These are phyloP conservation scores for Athalia rosae DNA, from an alignment of 2,888 invertebrate species.

Conservation along the genomic window DNA sequence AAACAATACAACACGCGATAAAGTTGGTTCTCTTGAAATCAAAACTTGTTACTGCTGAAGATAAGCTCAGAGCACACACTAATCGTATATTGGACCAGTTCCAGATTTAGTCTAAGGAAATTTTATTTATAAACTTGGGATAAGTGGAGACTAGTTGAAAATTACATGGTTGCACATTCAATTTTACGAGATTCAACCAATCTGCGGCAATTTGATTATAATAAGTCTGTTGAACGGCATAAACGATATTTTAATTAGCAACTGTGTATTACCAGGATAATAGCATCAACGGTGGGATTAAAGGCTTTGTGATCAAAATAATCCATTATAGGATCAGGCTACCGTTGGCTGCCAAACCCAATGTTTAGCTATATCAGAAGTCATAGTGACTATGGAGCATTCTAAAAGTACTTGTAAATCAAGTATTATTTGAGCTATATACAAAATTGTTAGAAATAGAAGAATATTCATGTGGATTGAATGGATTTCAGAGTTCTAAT, in stretches of 20 bases:
- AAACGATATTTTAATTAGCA: neutral
- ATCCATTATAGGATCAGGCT: conserved; percentile 49
- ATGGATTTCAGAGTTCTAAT: neutral
- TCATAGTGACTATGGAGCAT: conserved; percentile 33
- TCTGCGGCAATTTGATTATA: neutral
- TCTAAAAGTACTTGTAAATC: neutral
- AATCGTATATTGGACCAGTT: conserved; percentile 38
- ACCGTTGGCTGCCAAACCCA: conserved; percentile 52
- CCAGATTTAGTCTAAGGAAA: conserved; percentile 38
- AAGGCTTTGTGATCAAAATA: conserved; percentile 58
- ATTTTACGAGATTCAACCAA: neutral
- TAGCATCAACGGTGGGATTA: conserved; percentile 37
- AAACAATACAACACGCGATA: neutral
- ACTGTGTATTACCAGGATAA: neutral
- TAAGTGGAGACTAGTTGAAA: conserved; percentile 28
- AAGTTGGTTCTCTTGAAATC: neutral
- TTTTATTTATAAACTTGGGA: conserved; percentile 36
- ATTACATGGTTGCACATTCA: neutral
- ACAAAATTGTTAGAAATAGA: neutral
- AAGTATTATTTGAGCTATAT: neutral
- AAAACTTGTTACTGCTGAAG: conserved; percentile 3
- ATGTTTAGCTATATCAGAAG: conserved; percentile 52
- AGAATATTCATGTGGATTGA: neutral
- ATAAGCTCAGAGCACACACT: neutral
- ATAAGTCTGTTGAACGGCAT: neutral